Base-by-base conservation (phyloP, 2,888 invertebrate genomes). In the Ormyrus thymus region DNA sequence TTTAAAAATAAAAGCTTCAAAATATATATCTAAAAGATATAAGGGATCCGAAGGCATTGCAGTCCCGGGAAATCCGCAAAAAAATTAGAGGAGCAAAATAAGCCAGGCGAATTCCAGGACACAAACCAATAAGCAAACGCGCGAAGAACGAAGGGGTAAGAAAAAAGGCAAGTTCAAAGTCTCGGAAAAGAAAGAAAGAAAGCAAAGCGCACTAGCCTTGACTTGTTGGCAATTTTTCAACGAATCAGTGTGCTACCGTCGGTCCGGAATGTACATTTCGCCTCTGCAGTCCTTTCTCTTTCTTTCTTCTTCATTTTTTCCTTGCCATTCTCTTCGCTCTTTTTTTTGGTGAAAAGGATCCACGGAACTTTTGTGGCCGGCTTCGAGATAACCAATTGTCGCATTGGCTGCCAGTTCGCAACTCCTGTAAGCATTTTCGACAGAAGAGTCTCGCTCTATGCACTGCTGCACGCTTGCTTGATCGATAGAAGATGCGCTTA, bases 201-300 rank as follows among this genome's bases (percentile, higher is more conserved):
- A 64, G 4, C 51, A 48, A 72, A 45, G 59, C 45, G 51, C 43
- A 56, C 70, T 70, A 65, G 83, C 69, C 68, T 74, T 73, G 81
- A 82, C 81, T 85, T 85, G 85, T 86, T 87, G 87, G 87, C 87
- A 86, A 86, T 86, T 87, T 87, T 86, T 87, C 87, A 87, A 86
- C 83, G 87, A 87, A 87, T 87, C 87, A 87, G 84, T 84, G 84
- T 83, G 82, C 76, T 29, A 8, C 53, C 68, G 61, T 86, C 86
- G 84, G 85, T 86, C 86, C 86, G 85, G 87, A 87, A 86, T 84
- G 86, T 84, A 86, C 83, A 83, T 75, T 68, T 75, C 62, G 65
- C 29, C 74, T 72, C 51, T 29, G 80, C n/a, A 59, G 70, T 68
- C 66, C n/a, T 61, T 51, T 70, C 70, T 45, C 70, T 50, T 7